Evolutionary conservation across 2,888 invertebrate species (phyloP).

Genomic region (Nematopogon swammerdamellus): DNA sequence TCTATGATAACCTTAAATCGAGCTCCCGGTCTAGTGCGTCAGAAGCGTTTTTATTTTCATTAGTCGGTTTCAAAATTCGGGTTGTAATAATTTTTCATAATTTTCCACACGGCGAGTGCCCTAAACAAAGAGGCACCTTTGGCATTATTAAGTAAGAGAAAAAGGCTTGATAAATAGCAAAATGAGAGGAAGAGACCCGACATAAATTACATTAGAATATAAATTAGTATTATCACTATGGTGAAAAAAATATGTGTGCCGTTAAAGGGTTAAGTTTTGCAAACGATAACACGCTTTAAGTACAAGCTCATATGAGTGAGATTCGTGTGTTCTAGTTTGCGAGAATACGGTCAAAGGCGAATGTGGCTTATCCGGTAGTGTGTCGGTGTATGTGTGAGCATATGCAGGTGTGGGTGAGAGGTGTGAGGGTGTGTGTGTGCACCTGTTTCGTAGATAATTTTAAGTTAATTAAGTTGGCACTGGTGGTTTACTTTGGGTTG

Average conservation of each 20-base stretch:
- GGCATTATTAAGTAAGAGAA: conserved; percentile 17
- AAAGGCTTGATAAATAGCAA: conserved; percentile 26
- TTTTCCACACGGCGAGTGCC: conserved; percentile 24
- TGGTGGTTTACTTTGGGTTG: not conserved
- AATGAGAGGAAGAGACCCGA: conserved; percentile 19
- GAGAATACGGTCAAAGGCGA: conserved; percentile 5
- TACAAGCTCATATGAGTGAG: too few relatives aligned
- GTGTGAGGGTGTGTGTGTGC: not conserved
- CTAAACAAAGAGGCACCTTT: conserved; percentile 18
- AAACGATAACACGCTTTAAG: too few relatives aligned
- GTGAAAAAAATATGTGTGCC: conserved; percentile 20
- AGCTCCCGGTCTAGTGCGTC: not conserved
- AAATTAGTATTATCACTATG: conserved; percentile 45
- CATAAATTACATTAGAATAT: conserved; percentile 53
- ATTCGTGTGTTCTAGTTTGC: conserved; percentile 7
- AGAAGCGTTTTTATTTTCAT: conserved; percentile 8
- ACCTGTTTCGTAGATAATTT: conserved; percentile 12
- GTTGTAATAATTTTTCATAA: conserved; percentile 28
- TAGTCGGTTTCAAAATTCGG: conserved; percentile 4
- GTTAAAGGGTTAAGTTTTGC: not conserved
- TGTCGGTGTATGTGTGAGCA: not conserved
- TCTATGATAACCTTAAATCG: too few relatives aligned
- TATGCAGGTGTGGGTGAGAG: not conserved
- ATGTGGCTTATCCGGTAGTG: not conserved
- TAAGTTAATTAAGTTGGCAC: conserved; percentile 12